These are phyloP conservation scores for Tachycineta bicolor DNA, from an alignment of 2,113 vertebrate genomes.

Conservation along the genomic window DNA sequence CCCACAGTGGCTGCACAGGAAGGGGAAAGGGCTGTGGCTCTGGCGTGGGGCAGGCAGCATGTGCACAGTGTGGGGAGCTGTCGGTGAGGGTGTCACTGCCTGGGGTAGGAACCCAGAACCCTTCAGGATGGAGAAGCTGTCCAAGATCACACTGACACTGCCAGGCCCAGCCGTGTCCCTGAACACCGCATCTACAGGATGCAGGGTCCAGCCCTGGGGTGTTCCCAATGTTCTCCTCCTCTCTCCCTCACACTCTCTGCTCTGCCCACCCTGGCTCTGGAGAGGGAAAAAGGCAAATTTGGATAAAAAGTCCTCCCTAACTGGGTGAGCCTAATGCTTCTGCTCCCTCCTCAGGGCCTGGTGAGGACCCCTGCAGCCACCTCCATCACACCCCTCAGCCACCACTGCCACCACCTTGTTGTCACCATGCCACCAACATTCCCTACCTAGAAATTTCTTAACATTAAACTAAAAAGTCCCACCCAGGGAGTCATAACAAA, in stretches of 20 bases:
- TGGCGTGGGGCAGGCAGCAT: rapidly evolving
- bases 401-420: not conserved
- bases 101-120: not conserved
- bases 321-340: not conserved
- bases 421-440: rapidly evolving
- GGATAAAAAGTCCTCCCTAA: not conserved
- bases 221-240: rapidly evolving
- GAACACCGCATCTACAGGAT: not conserved
- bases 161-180: not conserved
- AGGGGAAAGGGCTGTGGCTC: not conserved
- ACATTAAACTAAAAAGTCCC: not conserved
- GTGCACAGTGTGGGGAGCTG: not conserved
- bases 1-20: rapidly evolving
- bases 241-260: rapidly evolving
- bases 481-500: not conserved
- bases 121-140: not conserved
- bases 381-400: not conserved
- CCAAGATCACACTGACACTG: not conserved
- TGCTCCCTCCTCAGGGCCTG: rapidly evolving
- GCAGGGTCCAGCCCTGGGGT: rapidly evolving
- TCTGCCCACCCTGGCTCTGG: not conserved
- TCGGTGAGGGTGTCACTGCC: not conserved
- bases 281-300: not conserved
- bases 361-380: rapidly evolving
- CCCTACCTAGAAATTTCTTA: not conserved